These are phyloP conservation scores for Megalops cyprinoides DNA, from an alignment of 2,797 vertebrate species.

Conservation along the genomic window DNA sequence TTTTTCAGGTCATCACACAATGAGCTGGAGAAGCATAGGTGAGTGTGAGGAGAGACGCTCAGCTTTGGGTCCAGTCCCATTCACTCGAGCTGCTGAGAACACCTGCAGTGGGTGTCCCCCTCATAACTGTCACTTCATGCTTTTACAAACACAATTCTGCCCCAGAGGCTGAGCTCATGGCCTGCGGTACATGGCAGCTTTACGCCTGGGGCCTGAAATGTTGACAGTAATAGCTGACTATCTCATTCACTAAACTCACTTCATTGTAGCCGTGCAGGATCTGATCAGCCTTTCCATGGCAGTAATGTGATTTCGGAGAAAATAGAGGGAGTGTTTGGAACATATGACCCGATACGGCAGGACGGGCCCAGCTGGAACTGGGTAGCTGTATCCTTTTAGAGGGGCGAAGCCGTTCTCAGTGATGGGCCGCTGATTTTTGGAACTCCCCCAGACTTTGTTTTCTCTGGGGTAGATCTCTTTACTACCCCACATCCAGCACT, in stretches of 20 bases:
- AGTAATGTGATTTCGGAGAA: slow-evolving; percentile 50
- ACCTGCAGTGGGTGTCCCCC: too few species aligned
- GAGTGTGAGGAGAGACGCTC: slow-evolving; percentile 54
- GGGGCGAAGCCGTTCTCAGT: slow-evolving; percentile 37
- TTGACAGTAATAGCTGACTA: too few species aligned
- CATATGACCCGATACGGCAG: slow-evolving; percentile 52
- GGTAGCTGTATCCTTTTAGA: slow-evolving; percentile 44
- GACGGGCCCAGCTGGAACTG: slow-evolving; percentile 56
- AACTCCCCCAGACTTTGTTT: slow-evolving; percentile 6
- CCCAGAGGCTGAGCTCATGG: neutral
- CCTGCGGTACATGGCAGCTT: neutral
- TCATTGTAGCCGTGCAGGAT: neutral
- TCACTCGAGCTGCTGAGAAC: too few species aligned
- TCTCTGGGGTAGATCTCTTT: neutral
- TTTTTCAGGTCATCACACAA: slow-evolving; percentile 88
- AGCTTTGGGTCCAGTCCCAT: neutral
- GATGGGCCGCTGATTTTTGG: too few species aligned
- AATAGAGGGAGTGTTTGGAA: slow-evolving; percentile 25
- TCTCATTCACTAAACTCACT: neutral
- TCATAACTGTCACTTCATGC: too few species aligned
- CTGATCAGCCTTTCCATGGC: neutral
- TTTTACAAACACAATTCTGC: too few species aligned
- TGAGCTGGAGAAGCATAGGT: slow-evolving; percentile 99
- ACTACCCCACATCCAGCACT: neutral
- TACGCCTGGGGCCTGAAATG: neutral